Conservation (phyloP, 2,888 invertebrate genomes). For the Nemotelus pantherinus region DNA sequence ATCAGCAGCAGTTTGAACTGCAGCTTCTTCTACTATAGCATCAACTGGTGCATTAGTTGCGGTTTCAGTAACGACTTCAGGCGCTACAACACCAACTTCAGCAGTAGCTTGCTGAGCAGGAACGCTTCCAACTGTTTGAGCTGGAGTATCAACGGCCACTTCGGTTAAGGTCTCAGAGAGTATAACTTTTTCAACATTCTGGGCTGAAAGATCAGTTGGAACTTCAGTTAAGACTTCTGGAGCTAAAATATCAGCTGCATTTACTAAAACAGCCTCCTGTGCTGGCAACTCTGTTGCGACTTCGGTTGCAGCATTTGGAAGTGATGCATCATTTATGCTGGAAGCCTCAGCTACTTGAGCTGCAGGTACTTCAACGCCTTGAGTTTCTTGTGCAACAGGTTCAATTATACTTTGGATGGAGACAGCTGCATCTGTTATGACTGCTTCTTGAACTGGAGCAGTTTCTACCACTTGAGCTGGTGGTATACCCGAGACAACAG, state of each 20-base stretch:
- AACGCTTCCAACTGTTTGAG: not conserved
- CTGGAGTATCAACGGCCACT: constrained; percentile 14
- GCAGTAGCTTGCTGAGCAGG: constrained; percentile 50
- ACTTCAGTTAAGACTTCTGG: not conserved
- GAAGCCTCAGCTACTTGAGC: not conserved
- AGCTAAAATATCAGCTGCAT: not conserved
- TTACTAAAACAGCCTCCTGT: not conserved
- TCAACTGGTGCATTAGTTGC: not conserved
- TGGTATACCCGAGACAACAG: not conserved
- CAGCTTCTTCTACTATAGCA: not conserved
- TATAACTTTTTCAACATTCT: no score
- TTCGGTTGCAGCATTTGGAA: constrained; percentile 27
- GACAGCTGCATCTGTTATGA: not conserved
- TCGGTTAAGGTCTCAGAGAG: no score
- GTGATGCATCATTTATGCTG: not conserved
- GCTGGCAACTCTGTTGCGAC: not conserved
- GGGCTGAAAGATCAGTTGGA: not conserved
- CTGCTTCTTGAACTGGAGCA: not conserved
- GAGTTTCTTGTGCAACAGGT: not conserved
- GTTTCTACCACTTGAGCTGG: not conserved
- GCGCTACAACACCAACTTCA: not conserved
- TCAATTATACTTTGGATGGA: not conserved
- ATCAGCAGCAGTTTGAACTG: not conserved
- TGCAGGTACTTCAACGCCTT: not conserved
- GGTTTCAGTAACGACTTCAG: not conserved